Evolutionary conservation across 1,140 invertebrate species (phyloP), one percentile per base, ranked within the genome.

Genomic region (Sminthurinus signatus): DNA sequence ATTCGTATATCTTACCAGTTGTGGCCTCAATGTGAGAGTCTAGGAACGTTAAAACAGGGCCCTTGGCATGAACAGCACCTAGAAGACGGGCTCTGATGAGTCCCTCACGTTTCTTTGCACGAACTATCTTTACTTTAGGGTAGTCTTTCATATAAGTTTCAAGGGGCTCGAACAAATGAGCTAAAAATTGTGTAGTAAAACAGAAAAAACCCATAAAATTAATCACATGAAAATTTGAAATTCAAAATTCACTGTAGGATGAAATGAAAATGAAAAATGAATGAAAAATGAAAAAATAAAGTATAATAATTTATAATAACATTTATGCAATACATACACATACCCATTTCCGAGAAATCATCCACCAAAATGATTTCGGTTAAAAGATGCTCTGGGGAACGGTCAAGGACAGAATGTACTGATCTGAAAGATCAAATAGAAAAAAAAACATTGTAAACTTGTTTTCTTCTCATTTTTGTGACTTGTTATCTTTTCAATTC

Each of bases 11-110:
- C 62, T 70, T 51, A 88, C 85, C 86, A 81, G 88, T 86, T 1
- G 93, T 91, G 74, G 94, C 97, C 78, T 99, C 96, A 80, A 94
- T 96, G 78, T 98, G 96, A 19, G 93, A 96, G 78, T 98, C 96
- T 43, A 99, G 82, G 78, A 96, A 98, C 17, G 95, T 97, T 15
- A 98, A 81, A 0, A 98, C 91, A 0, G 89, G 85, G 0, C 89
- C 95, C 29, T 83, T 88, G 42, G 94, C 92, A 63, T 86, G 84
- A 29, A 83, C 80, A 21, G 93, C 94, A 1, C 96, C 89, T 58
- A 95, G 77, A 12, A 98, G 79, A 59, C 95, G 80, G 0, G 96
- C 95, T 66, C 94, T 82, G 71, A 98, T 99, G 61, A 99, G 81
- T 17, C 96, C 96, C 76, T 94, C 91, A 15, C 93, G 81, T 74